phyloP scores from a whole-genome alignment of 2,797 vertebrate genomes.

The Poecile montanus region DNA sequence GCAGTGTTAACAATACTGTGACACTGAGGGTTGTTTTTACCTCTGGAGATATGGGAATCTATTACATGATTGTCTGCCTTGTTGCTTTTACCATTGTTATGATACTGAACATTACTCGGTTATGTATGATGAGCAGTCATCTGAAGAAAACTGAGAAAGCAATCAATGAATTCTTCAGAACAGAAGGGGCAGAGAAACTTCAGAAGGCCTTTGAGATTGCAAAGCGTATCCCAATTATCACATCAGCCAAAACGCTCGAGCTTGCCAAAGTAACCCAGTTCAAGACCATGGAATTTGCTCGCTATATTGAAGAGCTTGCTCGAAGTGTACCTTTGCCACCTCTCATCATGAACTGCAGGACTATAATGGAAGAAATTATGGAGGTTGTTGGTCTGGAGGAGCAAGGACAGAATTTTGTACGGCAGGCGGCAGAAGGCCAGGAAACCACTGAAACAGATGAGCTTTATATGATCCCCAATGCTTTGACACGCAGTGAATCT shows the following conservation, averaged over 20 bases:
- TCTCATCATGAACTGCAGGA: conserved; percentile 98
- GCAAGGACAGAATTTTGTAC: conserved; percentile 92
- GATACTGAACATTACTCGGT: conserved; percentile 92
- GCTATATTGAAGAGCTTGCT: conserved; percentile 97
- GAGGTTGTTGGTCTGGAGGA: conserved; percentile 97
- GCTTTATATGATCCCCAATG: conserved; percentile 87
- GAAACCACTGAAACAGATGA: conserved; percentile 77
- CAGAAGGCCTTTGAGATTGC: conserved; percentile 99
- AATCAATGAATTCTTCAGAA: conserved; percentile 98
- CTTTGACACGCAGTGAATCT: conserved; percentile 86
- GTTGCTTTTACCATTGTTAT: conserved; percentile 97
- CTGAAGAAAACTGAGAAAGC: conserved; percentile 98
- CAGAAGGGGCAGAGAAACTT: conserved; percentile 96
- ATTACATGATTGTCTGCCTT: conserved; percentile 98
- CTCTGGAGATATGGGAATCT: conserved; percentile 95
- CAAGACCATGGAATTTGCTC: conserved; percentile 98
- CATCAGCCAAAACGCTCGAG: conserved; percentile 97
- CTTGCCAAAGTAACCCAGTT: conserved; percentile 98
- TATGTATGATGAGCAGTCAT: conserved; percentile 99
- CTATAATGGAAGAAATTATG: conserved; percentile 98
- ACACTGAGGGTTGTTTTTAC: conserved; percentile 92
- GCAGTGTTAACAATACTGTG: conserved; percentile 90
- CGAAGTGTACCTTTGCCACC: conserved; percentile 96
- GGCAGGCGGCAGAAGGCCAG: conserved; percentile 84
- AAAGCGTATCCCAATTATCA: conserved; percentile 97